Percentiles rank a stretch among this genome's conserved stretches.
These are phyloP conservation scores for Geodia barretti DNA, from an alignment of 37 sponge, comb jelly and placozoan genomes.

Conservation along the genomic window DNA sequence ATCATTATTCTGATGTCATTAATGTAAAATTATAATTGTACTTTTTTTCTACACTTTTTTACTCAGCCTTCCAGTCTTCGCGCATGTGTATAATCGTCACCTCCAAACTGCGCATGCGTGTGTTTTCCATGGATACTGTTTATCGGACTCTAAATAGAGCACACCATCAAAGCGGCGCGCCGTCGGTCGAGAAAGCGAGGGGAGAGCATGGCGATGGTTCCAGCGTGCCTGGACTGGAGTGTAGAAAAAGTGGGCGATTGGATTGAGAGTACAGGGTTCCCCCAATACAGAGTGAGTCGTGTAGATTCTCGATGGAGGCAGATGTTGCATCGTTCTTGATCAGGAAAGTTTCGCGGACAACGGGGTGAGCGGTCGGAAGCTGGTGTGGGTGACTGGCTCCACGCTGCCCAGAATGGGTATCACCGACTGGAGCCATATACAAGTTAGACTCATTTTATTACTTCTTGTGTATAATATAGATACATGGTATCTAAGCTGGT, in stretches of 20 bases:
- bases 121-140: not conserved
- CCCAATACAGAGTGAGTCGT: constrained; percentile 78
- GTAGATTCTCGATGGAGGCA: not conserved
- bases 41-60: too few relatives aligned
- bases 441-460: constrained; percentile 28
- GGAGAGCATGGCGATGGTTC: not conserved
- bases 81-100: too few relatives aligned
- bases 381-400: constrained; percentile 86
- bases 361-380: constrained; percentile 78
- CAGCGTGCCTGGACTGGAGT: constrained; percentile 68
- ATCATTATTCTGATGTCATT: too few relatives aligned
- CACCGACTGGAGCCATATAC: constrained; percentile 86
- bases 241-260: constrained; percentile 88
- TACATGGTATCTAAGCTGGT: too few relatives aligned
- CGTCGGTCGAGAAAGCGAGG: not conserved
- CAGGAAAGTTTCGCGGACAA: constrained; percentile 87
- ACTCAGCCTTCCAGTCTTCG: too few relatives aligned
- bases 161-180: not conserved
- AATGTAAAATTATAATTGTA: too few relatives aligned
- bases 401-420: constrained; percentile 91
- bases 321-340: not conserved
- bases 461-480: not conserved
- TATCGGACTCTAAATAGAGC: not conserved
- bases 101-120: too few relatives aligned
- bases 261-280: constrained; percentile 78